Conservation (phyloP, 2,888 invertebrate genomes). For the Megastigmus dorsalis region DNA sequence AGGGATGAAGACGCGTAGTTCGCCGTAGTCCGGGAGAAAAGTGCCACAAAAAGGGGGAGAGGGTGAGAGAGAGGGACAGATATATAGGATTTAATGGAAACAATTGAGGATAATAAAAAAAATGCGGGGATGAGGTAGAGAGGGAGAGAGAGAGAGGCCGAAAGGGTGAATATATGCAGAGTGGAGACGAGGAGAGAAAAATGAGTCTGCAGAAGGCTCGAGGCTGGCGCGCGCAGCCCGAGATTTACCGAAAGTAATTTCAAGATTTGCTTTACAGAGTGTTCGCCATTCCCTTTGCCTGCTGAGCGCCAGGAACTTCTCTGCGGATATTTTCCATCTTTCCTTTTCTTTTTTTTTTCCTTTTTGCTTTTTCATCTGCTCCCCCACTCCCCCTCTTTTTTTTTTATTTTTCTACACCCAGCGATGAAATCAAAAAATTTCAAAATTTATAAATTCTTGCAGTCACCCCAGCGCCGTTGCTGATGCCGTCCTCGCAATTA, state of each 20-base stretch:
- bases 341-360: background rate
- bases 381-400: too few species aligned
- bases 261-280: conserved; percentile 48
- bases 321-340: background rate
- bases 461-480: too few species aligned
- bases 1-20: background rate
- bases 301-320: background rate
- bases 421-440: conserved; percentile 21
- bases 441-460: conserved; percentile 40
- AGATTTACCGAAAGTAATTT: conserved; percentile 53
- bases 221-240: conserved; percentile 10
- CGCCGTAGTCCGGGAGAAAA: background rate
- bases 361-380: background rate
- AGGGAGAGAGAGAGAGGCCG: background rate
- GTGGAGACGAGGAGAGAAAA: conserved; percentile 23
- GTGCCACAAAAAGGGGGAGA: too few species aligned
- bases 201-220: conserved; percentile 28
- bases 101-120: conserved; percentile 28
- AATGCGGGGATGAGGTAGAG: background rate
- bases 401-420: background rate
- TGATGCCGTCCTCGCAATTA: conserved; percentile 24
- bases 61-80: background rate
- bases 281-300: background rate
- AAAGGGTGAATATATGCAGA: conserved; percentile 35
- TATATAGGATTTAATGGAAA: conserved; percentile 17